Base-by-base conservation (phyloP, 2,113 vertebrate genomes). In the Pimephales promelas region DNA sequence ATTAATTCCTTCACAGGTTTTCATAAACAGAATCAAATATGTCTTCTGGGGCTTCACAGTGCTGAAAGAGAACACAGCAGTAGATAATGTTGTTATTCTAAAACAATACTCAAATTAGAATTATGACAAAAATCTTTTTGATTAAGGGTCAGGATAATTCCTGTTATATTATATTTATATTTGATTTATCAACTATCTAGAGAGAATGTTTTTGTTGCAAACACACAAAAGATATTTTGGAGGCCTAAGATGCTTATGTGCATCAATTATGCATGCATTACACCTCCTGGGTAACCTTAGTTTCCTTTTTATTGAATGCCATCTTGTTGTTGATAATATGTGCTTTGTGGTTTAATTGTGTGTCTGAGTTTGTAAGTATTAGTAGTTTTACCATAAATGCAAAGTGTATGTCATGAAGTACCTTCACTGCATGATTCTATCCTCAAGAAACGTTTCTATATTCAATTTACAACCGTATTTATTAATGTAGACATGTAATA, bases 11-110 rank as follows among this genome's bases (percentile, higher is more conserved):
- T 92, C 73, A 93, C 31, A 92, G 86, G 79, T 94, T 94, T 81
- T 94, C 94, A 88, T 94, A 95, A 81, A 94, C 89, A 45, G 64
- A 92, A 43, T 94, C 92, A 84, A 90, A 89, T 22, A 80, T 24
- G 1, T 93, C 83, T 79, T 84, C 54, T 68, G 71, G 16, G 14
- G 40, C 13, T 43, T 84, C 28, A 8, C 6, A 11, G 34, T 5
- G 70, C 93, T 95, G 87, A 84, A 83, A 78, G 79, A 47, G n/a
- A 61, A 52, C 10, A 85, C 10, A 54, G 5, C 57, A 71, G 43
- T 8, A 54, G 79, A 49, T 84, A 72, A 76, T 14, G 31, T 49
- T 36, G 61, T 82, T 22, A 86, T 72, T 20, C 7, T 59, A 40
- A 73, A 83, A 68, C 59, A 45, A 49, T 11, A 28, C 22, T 13